Evolutionary conservation across 2,113 vertebrate genomes (phyloP).

Genomic region (Nannospalax galili): DNA sequence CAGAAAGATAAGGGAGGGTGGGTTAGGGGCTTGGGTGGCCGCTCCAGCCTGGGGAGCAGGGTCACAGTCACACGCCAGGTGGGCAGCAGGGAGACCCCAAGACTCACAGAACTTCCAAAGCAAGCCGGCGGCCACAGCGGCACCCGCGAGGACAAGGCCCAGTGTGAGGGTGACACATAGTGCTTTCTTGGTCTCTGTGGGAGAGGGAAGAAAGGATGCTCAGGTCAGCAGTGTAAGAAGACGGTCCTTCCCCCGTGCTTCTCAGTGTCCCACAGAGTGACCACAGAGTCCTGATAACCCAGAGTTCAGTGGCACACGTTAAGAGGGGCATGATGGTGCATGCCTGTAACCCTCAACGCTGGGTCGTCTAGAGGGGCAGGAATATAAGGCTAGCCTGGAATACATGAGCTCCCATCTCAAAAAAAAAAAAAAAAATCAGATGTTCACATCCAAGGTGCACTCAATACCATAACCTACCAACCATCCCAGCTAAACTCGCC

Average conservation of each 20-base stretch:
- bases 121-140: slow-evolving; percentile 75
- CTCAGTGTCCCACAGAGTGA: not conserved
- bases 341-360: not conserved
- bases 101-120: slow-evolving; percentile 88
- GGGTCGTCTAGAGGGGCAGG: no score
- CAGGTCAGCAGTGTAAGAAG: not conserved
- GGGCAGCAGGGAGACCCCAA: not conserved
- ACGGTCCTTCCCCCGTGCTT: not conserved
- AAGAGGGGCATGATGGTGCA: not conserved
- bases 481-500: not conserved
- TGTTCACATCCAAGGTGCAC: not conserved
- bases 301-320: no score
- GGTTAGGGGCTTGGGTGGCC: rapidly evolving
- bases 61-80: not conserved
- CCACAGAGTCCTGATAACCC: not conserved
- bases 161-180: slow-evolving; percentile 68
- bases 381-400: not conserved
- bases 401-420: not conserved
- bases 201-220: not conserved
- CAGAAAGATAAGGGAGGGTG: not conserved
- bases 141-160: slow-evolving; percentile 40
- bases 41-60: rapidly evolving
- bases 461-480: not conserved
- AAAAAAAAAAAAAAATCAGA: not conserved
- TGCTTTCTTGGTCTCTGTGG: slow-evolving; percentile 77